Base-by-base conservation (phyloP, 2,888 invertebrate genomes). In the Mimumesa dahlbomi region DNA sequence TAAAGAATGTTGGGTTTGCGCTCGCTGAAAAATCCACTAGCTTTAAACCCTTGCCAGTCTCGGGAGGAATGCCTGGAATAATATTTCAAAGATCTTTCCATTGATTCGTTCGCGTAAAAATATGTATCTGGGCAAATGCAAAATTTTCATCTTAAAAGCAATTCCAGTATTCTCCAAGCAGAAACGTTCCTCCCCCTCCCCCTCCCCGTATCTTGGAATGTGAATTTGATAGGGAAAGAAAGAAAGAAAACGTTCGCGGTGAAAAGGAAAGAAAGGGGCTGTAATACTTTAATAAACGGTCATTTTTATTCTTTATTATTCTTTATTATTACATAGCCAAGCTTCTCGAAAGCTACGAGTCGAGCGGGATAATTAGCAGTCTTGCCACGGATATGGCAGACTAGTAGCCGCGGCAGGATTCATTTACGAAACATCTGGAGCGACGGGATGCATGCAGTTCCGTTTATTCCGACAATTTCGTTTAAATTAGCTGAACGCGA, bases 401-500 rank as follows among this genome's bases (percentile, higher is more conserved):
- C 73, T 38, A 52, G 58, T 62, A 53, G 71, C 43, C 59, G 52
- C 54, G 71, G 62, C 73, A 77, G 84, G 85, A 86, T 85, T 85
- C 86, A 76, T 83, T 84, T 81, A 83, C 77, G 79, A 82, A 85
- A 87, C 88, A 87, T 88, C 87, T 88, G 88, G 87, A 80, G 80
- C 78, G 82, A 82, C 84, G 84, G 86, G 86, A 85, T 86, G 86
- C 83, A 84, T 85, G 87, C 88, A 88, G 86, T 88, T 88, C 85
- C 87, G 87, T 86, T 88, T 87, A 85, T 88, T 88, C 87, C 83
- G 82, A 77, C 85, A 85, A 85, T 88, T 88, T 80, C 83, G 84
- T 82, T 85, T 84, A 83, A 87, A 86, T 87, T 87, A 84, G 81
- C 82, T 79, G 83, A 83, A 78, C 84, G 82, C 84, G 81, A 75